A percentile compares a stretch with the other conserved stretches of the same genome.
phyloP scores from a whole-genome alignment of 2,113 vertebrate species.

The Daubentonia madagascariensis region DNA sequence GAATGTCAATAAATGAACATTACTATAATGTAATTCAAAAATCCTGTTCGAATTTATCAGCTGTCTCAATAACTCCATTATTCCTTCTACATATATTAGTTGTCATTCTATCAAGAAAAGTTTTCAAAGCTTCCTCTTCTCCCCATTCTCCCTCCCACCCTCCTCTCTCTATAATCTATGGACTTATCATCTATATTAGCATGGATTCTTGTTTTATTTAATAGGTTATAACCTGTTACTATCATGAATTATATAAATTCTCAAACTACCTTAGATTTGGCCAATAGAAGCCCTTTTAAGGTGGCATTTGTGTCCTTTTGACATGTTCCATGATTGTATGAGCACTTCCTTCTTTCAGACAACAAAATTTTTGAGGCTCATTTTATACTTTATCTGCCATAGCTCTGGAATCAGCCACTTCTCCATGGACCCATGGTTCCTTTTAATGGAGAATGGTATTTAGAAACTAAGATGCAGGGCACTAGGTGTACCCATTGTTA shows the following conservation, averaged over 20 bases:
- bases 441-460: background rate
- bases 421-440: background rate
- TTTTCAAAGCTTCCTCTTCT: background rate
- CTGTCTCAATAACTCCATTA: background rate
- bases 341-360: background rate
- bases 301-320: background rate
- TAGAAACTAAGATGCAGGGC: background rate
- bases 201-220: background rate
- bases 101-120: background rate
- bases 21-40: background rate
- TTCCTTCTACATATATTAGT: background rate
- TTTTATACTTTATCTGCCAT: background rate
- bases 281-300: background rate
- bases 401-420: background rate
- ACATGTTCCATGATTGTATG: background rate
- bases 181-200: background rate
- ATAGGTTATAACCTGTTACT: background rate
- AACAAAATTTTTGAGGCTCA: background rate
- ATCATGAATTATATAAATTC: background rate
- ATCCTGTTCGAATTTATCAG: background rate
- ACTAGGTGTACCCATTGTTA: background rate
- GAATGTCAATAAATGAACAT: background rate
- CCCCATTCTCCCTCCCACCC: rapidly evolving
- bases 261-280: background rate
- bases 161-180: background rate